A percentile compares a stretch with the other conserved stretches of the same genome.
Evolutionary conservation across 2,113 vertebrate genomes (phyloP).

Genomic region (Elephantulus edwardii): DNA sequence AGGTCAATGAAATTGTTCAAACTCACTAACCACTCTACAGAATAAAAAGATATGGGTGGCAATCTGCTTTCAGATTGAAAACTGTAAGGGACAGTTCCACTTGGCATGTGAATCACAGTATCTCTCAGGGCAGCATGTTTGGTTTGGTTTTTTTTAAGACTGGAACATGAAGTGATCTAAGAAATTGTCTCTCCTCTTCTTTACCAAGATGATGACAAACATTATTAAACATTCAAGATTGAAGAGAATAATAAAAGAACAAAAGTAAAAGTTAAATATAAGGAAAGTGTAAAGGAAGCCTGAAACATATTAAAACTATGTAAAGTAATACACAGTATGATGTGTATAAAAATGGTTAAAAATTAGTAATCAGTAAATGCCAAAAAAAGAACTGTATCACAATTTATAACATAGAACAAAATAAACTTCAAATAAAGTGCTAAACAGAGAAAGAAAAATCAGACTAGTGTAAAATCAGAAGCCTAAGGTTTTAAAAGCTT

Average conservation of each 20-base stretch:
- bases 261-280: not conserved
- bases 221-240: not conserved
- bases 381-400: not conserved
- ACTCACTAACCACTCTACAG: not conserved
- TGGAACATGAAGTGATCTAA: accelerated
- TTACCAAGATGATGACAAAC: not conserved
- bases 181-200: not conserved
- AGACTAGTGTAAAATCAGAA: constrained; percentile 22
- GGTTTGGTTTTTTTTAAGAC: not conserved
- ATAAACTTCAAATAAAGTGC: not conserved
- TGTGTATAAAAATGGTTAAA: not conserved
- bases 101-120: too few relatives aligned
- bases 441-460: constrained; percentile 27
- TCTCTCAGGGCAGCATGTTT: too few relatives aligned
- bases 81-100: too few relatives aligned
- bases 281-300: not conserved
- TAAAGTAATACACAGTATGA: not conserved
- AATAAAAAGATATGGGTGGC: not conserved
- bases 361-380: constrained; percentile 32
- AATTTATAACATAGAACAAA: not conserved
- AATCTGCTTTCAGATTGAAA: too few relatives aligned
- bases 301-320: not conserved
- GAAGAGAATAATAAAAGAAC: not conserved
- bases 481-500: not conserved
- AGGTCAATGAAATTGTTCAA: not conserved